These are phyloP conservation scores for Semnornis frantzii DNA, from an alignment of 2,113 vertebrate genomes.

Conservation along the genomic window DNA sequence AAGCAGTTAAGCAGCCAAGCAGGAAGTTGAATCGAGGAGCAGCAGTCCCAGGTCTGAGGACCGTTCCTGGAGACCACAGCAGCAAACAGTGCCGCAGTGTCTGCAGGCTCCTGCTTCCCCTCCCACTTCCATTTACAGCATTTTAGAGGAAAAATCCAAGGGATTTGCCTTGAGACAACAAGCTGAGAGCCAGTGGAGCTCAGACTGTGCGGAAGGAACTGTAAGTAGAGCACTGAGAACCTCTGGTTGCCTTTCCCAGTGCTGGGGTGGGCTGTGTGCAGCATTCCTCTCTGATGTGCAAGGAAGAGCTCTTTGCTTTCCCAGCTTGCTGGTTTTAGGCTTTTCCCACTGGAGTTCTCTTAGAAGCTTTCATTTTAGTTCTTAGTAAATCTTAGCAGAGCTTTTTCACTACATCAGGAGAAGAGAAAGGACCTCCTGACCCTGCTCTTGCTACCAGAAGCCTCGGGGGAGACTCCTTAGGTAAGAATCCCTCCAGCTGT, in stretches of 20 bases:
- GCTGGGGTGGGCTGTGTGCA: neutral
- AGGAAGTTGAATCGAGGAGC: conserved; percentile 56
- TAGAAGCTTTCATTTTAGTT: neutral
- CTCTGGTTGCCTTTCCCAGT: neutral
- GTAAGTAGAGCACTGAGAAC: conserved; percentile 30
- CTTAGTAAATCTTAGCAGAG: neutral
- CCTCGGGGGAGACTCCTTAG: neutral
- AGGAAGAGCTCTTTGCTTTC: neutral
- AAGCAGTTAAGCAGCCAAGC: conserved; percentile 32
- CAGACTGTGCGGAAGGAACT: neutral
- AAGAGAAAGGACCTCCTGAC: neutral
- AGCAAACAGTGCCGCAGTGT: conserved; percentile 20
- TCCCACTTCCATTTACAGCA: conserved; percentile 11
- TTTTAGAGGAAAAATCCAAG: neutral
- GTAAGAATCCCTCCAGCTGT: neutral
- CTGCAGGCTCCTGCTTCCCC: conserved; percentile 8
- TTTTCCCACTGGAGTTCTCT: neutral
- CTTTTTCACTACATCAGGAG: neutral
- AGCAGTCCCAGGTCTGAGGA: conserved; percentile 11
- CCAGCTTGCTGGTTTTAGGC: neutral
- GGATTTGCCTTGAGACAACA: neutral
- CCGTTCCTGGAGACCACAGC: neutral
- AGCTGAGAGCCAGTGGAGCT: neutral
- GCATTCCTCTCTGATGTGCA: neutral
- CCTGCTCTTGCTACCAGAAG: neutral